Base-by-base conservation (phyloP, 2,113 vertebrate species). In the Calypte anna region DNA sequence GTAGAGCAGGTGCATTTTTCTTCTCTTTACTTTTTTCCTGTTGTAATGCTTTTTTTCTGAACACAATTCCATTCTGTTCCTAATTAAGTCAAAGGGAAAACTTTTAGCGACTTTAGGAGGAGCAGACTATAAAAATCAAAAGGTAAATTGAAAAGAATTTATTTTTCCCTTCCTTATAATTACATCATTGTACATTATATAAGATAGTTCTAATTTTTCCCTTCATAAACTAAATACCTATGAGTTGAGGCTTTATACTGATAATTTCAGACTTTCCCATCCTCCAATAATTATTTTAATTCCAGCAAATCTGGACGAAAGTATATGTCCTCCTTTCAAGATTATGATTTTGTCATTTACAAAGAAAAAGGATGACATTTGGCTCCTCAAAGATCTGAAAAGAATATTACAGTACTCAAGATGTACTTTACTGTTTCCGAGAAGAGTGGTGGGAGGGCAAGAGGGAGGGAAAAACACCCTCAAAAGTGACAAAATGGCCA, bases 1-100 rank as follows among this genome's bases (percentile, higher is more conserved):
- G 90, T 50, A 94, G 93, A 83, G 85, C 94, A 80, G 93, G 95
- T 94, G 94, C 63, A 85, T 95, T 90, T 46, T 79, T 68, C 67
- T 81, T 33, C 73, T 53, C 69, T 79, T 90, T 74, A 69, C 23
- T 84, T 96, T 88, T 33, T 57, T 84, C 79, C 79, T 75, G 17
- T 67, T 0, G 0, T 44, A 75, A 86, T 59, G 54, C 62, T 88
- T 95, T 91, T 91, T 72, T 25, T 75, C 44, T 57, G n/a, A 86
- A 80, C 54, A 51, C 16, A 88, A 18, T 73, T 74, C 33, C 22
- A n/a, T 72, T 83, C 86, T 88, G 76, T 62, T 94, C 90, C 62
- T 85, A 90, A 90, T 85, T 85, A 88, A 91, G 73, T 59, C 82
- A 77, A 75, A 22, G 48, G 64, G 40, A 76, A 82, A 90, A 64